Percentiles rank a stretch among this genome's conserved stretches.
Evolutionary conservation across 2,113 vertebrate species (phyloP).

Genomic region (Hepsetus odoe): DNA sequence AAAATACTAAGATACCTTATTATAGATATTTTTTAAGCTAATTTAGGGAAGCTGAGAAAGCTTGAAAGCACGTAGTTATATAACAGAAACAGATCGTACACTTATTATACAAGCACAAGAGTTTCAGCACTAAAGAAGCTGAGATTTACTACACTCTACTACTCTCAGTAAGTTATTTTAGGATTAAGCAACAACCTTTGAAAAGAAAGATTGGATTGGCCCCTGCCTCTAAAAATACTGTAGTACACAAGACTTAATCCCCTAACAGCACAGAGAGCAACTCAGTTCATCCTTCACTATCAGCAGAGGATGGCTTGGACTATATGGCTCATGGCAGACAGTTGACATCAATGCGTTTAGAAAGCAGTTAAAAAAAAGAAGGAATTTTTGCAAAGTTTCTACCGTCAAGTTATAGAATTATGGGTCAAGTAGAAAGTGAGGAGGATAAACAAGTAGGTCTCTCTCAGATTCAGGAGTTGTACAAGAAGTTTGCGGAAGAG

Average conservation of each 20-base stretch:
- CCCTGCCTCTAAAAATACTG: slow-evolving; percentile 9
- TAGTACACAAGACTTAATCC: slow-evolving; percentile 4
- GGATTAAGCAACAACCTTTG: neutral
- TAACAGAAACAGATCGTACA: too few species aligned
- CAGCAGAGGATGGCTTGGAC: neutral
- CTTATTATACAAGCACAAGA: too few species aligned
- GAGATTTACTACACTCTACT: too few species aligned
- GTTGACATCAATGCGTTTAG: neutral
- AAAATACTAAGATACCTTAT: too few species aligned
- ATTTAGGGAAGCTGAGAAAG: too few species aligned
- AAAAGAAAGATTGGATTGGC: neutral
- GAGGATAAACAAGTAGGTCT: neutral
- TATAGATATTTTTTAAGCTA: too few species aligned
- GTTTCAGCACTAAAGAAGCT: too few species aligned
- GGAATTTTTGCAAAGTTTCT: neutral
- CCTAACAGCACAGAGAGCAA: neutral
- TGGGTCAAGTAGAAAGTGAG: slow-evolving; percentile 16
- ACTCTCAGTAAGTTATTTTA: neutral
- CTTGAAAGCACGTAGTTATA: too few species aligned
- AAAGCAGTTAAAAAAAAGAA: neutral
- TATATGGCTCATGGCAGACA: neutral
- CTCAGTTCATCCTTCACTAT: neutral
- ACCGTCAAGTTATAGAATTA: neutral
- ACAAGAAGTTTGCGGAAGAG: slow-evolving; percentile 82
- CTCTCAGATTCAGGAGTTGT: slow-evolving; percentile 73